These are phyloP conservation scores for Bungarus multicinctus DNA, from an alignment of 2,113 vertebrate species.

Conservation along the genomic window DNA sequence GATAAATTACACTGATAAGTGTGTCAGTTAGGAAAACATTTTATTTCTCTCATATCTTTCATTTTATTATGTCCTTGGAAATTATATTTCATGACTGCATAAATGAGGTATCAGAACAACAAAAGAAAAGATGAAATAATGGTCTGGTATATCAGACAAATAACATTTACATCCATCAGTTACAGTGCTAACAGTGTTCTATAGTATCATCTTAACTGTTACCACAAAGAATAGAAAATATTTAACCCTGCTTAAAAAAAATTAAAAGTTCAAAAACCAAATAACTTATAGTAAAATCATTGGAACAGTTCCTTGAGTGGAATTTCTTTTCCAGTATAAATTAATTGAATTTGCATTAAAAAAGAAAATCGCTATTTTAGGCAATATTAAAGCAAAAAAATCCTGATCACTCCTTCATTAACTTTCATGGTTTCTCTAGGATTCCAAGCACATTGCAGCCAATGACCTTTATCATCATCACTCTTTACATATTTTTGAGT, in stretches of 20 bases:
- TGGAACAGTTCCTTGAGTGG: neutral
- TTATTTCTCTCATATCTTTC: neutral
- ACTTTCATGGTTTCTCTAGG: neutral
- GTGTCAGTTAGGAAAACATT: slow-evolving; percentile 29
- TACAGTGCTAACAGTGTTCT: neutral
- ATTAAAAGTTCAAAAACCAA: neutral
- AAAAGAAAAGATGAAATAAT: neutral
- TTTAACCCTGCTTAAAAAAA: neutral
- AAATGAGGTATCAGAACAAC: slow-evolving; percentile 12
- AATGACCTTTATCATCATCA: neutral
- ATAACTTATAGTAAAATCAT: neutral
- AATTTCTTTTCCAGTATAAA: neutral
- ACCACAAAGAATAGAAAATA: neutral
- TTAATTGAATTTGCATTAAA: accelerated
- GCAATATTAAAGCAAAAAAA: neutral
- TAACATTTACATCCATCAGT: neutral
- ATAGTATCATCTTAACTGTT: neutral
- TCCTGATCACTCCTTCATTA: neutral
- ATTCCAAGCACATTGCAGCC: neutral
- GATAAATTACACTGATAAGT: slow-evolving; percentile 1
- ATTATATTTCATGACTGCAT: slow-evolving; percentile 6
- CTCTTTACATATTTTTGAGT: neutral
- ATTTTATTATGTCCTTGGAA: slow-evolving; percentile 9
- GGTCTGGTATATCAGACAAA: slow-evolving; percentile 19
- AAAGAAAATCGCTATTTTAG: accelerated